Conservation (phyloP, 92 coral and sea anemone genomes). For the Isaurus tuberculatus region DNA sequence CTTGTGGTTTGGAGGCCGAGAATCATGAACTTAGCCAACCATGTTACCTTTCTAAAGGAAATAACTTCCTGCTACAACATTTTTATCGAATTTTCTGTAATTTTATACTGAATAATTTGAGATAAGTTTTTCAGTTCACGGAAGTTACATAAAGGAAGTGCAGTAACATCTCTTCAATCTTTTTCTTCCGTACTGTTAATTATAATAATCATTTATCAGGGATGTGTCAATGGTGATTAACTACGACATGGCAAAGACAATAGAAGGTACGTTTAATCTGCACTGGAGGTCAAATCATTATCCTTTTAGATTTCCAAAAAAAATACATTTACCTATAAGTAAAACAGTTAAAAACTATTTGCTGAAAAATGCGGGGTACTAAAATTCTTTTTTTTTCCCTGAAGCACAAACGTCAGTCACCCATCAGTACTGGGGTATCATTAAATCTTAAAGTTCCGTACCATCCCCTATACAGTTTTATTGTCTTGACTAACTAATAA, state of each 20-base stretch:
- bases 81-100: neutral
- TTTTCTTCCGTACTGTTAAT: neutral
- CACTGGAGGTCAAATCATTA: no score
- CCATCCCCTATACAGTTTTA: neutral
- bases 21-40: no score
- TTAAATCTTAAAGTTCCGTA: neutral
- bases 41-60: no score
- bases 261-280: constrained; percentile 80
- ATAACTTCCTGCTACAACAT: no score
- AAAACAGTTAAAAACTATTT: neutral
- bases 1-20: no score
- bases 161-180: neutral
- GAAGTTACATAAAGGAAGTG: neutral
- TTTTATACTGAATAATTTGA: neutral
- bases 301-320: no score
- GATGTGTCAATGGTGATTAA: constrained; percentile 97
- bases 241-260: constrained; percentile 99
- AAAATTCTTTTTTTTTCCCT: no score
- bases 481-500: neutral
- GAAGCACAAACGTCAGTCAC: no score
- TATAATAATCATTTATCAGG: constrained; percentile 57
- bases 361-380: no score
- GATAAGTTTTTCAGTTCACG: neutral
- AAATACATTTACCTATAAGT: neutral
- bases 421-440: no score